A percentile compares a stretch with the other conserved stretches of the same genome.
Conservation (phyloP, 2,888 invertebrate genomes). For the Lasioglossum oenotherae region DNA sequence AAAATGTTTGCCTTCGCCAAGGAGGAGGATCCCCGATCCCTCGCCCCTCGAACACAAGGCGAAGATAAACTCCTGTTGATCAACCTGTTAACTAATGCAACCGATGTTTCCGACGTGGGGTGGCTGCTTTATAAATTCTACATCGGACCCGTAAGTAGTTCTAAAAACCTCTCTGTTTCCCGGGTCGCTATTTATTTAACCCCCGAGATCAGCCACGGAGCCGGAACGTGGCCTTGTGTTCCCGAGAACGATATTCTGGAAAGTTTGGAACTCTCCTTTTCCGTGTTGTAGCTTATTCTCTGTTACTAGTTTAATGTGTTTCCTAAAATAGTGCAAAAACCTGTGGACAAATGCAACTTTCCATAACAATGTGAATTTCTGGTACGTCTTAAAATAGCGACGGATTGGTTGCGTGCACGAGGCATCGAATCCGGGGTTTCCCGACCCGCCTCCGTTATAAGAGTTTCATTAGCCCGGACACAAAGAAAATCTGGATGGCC, state of each 20-base stretch:
- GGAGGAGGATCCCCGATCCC: neutral
- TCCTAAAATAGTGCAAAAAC: neutral
- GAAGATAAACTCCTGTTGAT: conserved; percentile 44
- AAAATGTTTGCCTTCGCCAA: conserved; percentile 71
- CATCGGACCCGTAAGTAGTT: conserved; percentile 1
- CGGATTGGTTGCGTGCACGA: neutral
- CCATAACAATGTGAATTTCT: neutral
- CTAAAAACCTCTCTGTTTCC: conserved; percentile 1
- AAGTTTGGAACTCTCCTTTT: neutral
- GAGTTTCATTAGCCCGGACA: conserved; percentile 39
- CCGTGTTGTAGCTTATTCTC: neutral
- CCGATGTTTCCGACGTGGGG: conserved; percentile 15
- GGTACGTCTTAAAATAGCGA: neutral
- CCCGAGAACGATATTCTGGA: neutral
- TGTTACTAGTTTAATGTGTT: neutral
- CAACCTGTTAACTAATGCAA: conserved; percentile 52
- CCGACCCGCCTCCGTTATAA: conserved; percentile 26
- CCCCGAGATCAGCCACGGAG: neutral
- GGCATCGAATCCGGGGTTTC: conserved; percentile 12
- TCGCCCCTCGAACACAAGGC: conserved; percentile 10
- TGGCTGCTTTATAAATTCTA: neutral
- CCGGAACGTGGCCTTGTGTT: neutral
- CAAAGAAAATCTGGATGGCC: conserved; percentile 26
- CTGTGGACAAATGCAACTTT: neutral
- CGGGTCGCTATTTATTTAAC: neutral